Conservation (phyloP, 2,797 vertebrate species). For the Lemur catta region DNA sequence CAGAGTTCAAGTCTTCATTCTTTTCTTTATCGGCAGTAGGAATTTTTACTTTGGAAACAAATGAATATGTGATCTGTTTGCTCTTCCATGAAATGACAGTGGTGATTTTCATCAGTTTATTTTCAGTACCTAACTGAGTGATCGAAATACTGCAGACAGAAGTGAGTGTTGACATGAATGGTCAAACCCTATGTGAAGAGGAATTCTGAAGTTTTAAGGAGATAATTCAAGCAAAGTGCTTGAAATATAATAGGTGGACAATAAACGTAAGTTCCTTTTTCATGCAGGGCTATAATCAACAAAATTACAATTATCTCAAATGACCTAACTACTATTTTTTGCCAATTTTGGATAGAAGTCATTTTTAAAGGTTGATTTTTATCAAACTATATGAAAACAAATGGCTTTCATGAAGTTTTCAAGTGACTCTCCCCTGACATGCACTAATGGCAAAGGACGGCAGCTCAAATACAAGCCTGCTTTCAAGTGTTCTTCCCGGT, state of each 20-base stretch:
- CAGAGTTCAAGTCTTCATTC: neutral
- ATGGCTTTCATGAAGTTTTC: neutral
- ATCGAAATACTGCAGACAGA: neutral
- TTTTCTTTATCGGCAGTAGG: neutral
- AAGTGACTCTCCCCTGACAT: neutral
- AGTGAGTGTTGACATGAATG: neutral
- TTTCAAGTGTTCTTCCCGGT: conserved; percentile 20
- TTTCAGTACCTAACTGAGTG: neutral
- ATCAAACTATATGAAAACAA: neutral
- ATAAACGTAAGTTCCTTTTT: neutral
- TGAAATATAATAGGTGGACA: neutral
- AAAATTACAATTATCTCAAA: conserved; percentile 23
- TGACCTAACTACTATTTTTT: conserved; percentile 7
- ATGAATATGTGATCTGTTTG: neutral
- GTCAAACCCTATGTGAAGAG: neutral
- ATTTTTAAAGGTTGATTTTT: conserved; percentile 13
- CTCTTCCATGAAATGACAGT: neutral
- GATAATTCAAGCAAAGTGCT: neutral
- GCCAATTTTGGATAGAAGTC: neutral
- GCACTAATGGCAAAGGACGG: neutral
- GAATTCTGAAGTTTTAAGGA: neutral
- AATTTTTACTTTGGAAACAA: neutral
- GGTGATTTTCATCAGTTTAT: neutral
- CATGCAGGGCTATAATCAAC: neutral
- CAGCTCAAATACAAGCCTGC: neutral